These are phyloP conservation scores for Brachirus orientalis DNA, from an alignment of 2,113 vertebrate genomes.

Conservation along the genomic window DNA sequence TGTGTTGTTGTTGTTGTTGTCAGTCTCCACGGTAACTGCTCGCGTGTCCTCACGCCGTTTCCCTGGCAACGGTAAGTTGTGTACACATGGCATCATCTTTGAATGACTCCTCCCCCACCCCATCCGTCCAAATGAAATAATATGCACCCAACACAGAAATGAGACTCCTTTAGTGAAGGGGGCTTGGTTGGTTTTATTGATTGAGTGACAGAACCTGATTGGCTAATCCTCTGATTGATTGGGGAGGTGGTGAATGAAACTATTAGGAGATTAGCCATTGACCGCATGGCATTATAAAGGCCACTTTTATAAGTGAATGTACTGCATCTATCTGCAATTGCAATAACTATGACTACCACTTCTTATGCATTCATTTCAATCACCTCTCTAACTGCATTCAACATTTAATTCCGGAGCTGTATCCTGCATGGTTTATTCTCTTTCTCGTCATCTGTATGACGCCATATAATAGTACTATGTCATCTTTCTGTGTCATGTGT, in stretches of 20 bases:
- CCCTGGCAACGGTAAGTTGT: slow-evolving; percentile 88
- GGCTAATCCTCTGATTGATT: slow-evolving; percentile 74
- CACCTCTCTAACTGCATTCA: slow-evolving; percentile 81
- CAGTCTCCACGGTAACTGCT: slow-evolving; percentile 88
- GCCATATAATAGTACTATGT: slow-evolving; percentile 70
- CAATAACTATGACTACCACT: slow-evolving; percentile 77
- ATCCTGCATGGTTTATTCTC: slow-evolving; percentile 81
- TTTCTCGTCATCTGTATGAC: slow-evolving; percentile 74
- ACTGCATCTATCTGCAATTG: slow-evolving; percentile 80
- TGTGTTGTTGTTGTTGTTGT: slow-evolving; percentile 88
- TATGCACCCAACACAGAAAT: slow-evolving; percentile 73
- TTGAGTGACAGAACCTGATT: slow-evolving; percentile 61
- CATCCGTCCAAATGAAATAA: slow-evolving; percentile 72
- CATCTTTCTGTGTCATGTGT: slow-evolving; percentile 77
- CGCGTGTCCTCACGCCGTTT: slow-evolving; percentile 88
- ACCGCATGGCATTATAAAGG: slow-evolving; percentile 77
- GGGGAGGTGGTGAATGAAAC: slow-evolving; percentile 78
- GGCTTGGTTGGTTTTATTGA: slow-evolving; percentile 51
- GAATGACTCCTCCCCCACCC: slow-evolving; percentile 82
- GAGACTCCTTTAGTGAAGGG: slow-evolving; percentile 64
- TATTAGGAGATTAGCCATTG: slow-evolving; percentile 75
- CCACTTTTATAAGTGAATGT: slow-evolving; percentile 78
- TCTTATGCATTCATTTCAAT: slow-evolving; percentile 80
- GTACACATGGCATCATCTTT: slow-evolving; percentile 86
- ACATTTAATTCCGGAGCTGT: slow-evolving; percentile 74